Conservation (phyloP, 2,797 vertebrate species). For the Xenopus petersii region DNA sequence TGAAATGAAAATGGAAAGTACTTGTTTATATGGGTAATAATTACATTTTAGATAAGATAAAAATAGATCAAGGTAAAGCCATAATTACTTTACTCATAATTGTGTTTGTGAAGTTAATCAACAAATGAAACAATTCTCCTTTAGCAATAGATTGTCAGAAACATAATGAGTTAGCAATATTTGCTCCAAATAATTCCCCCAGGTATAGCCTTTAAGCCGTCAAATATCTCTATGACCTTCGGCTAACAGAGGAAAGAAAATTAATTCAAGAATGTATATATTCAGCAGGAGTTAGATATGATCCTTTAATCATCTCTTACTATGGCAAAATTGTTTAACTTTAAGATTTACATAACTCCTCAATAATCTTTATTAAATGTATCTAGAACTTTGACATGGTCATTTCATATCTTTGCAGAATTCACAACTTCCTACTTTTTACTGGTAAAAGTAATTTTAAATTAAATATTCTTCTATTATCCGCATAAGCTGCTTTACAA, state of each 20-base stretch:
- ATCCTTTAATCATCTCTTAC: background rate
- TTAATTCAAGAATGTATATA: slow-evolving; percentile 10
- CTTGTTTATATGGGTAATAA: no score
- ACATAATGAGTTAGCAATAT: slow-evolving; percentile 11
- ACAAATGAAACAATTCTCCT: no score
- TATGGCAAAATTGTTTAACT: slow-evolving; percentile 1
- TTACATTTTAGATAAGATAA: no score
- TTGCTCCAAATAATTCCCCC: slow-evolving; percentile 27
- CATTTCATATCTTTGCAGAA: background rate
- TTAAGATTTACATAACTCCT: background rate
- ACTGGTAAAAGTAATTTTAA: background rate
- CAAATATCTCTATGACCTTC: slow-evolving; percentile 25
- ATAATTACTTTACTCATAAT: no score
- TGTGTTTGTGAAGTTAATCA: no score
- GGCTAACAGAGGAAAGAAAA: slow-evolving; percentile 10
- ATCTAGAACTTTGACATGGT: background rate
- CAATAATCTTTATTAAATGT: background rate
- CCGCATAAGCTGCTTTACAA: no score
- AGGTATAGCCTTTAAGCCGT: slow-evolving; percentile 24
- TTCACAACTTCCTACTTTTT: background rate
- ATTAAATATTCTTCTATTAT: background rate
- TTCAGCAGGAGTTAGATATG: background rate
- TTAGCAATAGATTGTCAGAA: no score
- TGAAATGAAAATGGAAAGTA: no score
- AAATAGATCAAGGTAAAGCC: no score